Evolutionary conservation across 2,888 invertebrate genomes (phyloP).

Genomic region (Apoderus coryli): DNA sequence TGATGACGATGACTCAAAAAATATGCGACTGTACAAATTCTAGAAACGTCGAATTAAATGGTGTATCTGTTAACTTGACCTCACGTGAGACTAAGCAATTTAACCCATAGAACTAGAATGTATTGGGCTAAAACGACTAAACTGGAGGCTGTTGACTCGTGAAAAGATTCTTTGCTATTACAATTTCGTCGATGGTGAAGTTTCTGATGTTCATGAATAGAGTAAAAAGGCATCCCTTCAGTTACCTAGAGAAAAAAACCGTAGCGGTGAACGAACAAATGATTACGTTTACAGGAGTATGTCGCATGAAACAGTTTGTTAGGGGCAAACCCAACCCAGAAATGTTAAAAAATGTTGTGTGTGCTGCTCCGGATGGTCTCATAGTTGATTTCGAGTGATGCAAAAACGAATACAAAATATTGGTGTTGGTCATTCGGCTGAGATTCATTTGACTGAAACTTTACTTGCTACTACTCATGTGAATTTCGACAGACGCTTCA

Average conservation of each 20-base stretch:
- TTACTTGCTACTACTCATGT: too few species aligned
- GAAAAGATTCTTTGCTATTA: conserved; percentile 12
- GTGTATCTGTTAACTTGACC: conserved; percentile 8
- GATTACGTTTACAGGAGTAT: conserved; percentile 8
- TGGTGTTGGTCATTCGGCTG: too few species aligned
- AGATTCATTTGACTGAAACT: too few species aligned
- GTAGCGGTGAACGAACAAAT: conserved; percentile 7
- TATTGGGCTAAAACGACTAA: conserved; percentile 14
- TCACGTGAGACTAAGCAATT: conserved; percentile 11
- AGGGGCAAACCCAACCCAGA: too few species aligned
- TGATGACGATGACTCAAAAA: conserved; percentile 6
- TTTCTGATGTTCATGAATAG: conserved; percentile 12
- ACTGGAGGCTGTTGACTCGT: conserved; percentile 13
- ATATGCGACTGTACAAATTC: conserved; percentile 11
- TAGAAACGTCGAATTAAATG: conserved; percentile 7
- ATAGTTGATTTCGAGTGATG: too few species aligned
- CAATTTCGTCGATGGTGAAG: conserved; percentile 12
- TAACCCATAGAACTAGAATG: conserved; percentile 13
- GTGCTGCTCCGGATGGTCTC: too few species aligned
- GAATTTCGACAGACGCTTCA: too few species aligned
- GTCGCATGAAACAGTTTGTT: conserved; percentile 9
- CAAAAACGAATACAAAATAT: too few species aligned
- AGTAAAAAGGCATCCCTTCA: conserved; percentile 9
- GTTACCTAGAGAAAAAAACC: conserved; percentile 5
- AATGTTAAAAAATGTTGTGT: too few species aligned